Evolutionary conservation across 2,888 invertebrate species (phyloP), one percentile per base, ranked within the genome.

Genomic region (Osmoderma eremita): DNA sequence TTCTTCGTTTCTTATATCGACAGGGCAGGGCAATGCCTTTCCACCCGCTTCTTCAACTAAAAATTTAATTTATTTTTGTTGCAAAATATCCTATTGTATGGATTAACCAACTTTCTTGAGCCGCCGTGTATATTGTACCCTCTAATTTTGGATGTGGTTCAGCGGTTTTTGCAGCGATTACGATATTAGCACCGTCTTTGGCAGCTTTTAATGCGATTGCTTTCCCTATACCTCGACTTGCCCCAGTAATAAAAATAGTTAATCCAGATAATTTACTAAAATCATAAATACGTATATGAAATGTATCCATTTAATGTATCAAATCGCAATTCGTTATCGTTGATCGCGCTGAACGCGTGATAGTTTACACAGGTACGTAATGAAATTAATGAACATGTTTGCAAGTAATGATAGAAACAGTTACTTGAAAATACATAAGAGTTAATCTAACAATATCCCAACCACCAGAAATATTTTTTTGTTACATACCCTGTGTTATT

Each of bases 221-320:
- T 83, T 96, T 94, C 0, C 98, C 98, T 77, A 98, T 98, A 24
- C 98, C 98, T 75, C 98, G 87, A 63, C 96, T 97, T 13, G 95
- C 98, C 49, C 98, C 98, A 24, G 97, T 97, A 72, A 98, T 94
- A 78, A 98, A 97, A 64, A 97, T 83, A 1, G 98, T 98, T 73
- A 91, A 90, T 1, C 97, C 97, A 71, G 94, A 94, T 72, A 93
- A 83, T 82, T 89, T 90, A 63, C 91, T 90, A n/a, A n/a, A n/a
- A n/a, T n/a, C n/a, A n/a, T n/a, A n/a, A n/a, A n/a, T n/a, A n/a
- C n/a, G n/a, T n/a, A n/a, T n/a, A n/a, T n/a, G n/a, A n/a, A 30
- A 30, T 8, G 30, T 50, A 17, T n/a, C n/a, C n/a, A n/a, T n/a
- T n/a, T n/a, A n/a, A n/a, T n/a, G n/a, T n/a, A n/a, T n/a, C n/a